Evolutionary conservation across 2,888 invertebrate species (phyloP).

Genomic region (Rotaria macrura): DNA sequence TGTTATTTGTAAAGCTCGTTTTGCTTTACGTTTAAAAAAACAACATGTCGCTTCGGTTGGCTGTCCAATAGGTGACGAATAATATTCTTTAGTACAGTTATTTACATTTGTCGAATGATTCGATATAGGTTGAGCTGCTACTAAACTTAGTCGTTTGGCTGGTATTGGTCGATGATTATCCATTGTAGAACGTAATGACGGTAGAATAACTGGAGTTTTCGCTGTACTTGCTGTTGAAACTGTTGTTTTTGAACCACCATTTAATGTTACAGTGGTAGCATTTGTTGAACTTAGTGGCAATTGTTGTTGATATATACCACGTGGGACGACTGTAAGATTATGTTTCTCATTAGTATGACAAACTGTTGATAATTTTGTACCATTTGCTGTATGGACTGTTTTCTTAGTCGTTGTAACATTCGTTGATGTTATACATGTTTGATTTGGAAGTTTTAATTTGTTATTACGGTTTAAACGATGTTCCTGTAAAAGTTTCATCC

Average conservation of each 20-base stretch:
- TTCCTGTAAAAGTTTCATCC: neutral
- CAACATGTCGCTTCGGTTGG: neutral
- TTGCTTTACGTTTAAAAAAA: conserved; percentile 12
- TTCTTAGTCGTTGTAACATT: neutral
- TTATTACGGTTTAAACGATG: neutral
- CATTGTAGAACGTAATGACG: neutral
- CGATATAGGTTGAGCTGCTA: neutral
- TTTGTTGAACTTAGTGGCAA: neutral
- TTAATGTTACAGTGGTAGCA: neutral
- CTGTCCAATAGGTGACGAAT: neutral
- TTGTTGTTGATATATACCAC: neutral
- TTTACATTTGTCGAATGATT: neutral
- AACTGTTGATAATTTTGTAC: neutral
- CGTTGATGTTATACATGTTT: too few relatives aligned
- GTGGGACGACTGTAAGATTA: neutral
- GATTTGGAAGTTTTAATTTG: neutral
- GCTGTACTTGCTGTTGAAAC: neutral
- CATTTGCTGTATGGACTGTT: neutral
- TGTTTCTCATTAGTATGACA: neutral
- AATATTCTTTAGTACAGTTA: neutral
- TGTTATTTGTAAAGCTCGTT: neutral
- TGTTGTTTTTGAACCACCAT: conserved; percentile 19
- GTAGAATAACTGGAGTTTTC: neutral
- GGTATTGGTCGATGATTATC: neutral
- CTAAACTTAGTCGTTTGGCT: neutral